These are phyloP conservation scores for Frankliniella fusca DNA, from an alignment of 2,888 invertebrate species.

Conservation along the genomic window DNA sequence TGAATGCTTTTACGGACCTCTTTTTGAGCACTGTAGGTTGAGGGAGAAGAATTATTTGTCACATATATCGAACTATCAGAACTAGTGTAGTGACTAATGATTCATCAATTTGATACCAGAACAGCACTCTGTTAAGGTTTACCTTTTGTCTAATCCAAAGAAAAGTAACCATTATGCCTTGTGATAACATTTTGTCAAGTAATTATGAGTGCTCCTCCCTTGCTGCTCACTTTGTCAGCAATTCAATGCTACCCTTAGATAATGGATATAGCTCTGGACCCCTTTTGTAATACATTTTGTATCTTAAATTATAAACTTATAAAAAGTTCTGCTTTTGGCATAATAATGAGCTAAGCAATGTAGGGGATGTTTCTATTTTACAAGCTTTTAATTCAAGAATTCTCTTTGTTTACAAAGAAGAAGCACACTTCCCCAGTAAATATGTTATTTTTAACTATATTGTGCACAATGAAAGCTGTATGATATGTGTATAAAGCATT, in stretches of 20 bases:
- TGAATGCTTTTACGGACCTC: background rate
- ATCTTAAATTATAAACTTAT: background rate
- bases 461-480: constrained; percentile 1
- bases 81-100: background rate
- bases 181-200: constrained; percentile 8
- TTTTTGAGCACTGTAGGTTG: background rate
- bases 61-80: background rate
- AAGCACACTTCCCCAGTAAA: background rate
- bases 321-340: background rate
- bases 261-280: background rate
- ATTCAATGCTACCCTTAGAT: background rate
- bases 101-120: background rate
- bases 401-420: background rate
- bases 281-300: constrained; percentile 14
- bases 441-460: constrained; percentile 13
- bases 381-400: background rate
- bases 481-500: constrained; percentile 7
- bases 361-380: background rate
- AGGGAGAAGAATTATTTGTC: background rate
- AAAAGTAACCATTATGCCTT: background rate
- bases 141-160: constrained; percentile 6
- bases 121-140: background rate
- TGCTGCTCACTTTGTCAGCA: background rate
- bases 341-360: background rate
- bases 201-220: background rate